phyloP scores from a whole-genome alignment of 1,140 invertebrate species.

The Glossosoma conforme region DNA sequence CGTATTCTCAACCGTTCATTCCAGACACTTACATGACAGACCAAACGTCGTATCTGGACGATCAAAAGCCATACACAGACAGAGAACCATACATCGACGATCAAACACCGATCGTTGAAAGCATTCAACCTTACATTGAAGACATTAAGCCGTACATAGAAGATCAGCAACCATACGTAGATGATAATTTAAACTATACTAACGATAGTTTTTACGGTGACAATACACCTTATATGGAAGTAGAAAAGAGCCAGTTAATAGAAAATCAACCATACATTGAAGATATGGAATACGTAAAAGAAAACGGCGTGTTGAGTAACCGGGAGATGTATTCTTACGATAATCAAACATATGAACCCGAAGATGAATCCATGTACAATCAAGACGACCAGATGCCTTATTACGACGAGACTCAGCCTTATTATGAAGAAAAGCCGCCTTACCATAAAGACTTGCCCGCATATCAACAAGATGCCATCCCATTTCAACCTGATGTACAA shows the following conservation, averaged over 20 bases:
- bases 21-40: slow-evolving; percentile 2
- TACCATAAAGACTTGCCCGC: slow-evolving; percentile 30
- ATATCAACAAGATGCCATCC: slow-evolving; percentile 30
- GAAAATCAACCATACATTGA: slow-evolving; percentile 22
- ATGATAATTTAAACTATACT: slow-evolving; percentile 10
- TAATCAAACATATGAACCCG: slow-evolving; percentile 14
- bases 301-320: slow-evolving; percentile 19
- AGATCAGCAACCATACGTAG: slow-evolving; percentile 14
- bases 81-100: slow-evolving; percentile 9
- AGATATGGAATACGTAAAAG: slow-evolving; percentile 13
- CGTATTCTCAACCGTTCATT: neutral
- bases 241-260: slow-evolving; percentile 10
- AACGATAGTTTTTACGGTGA: slow-evolving; percentile 29
- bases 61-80: slow-evolving; percentile 18
- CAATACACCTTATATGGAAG: slow-evolving; percentile 19
- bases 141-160: slow-evolving; percentile 23
- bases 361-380: slow-evolving; percentile 19
- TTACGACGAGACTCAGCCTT: slow-evolving; percentile 30
- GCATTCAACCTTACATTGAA: slow-evolving; percentile 17
- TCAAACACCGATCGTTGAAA: slow-evolving; percentile 6
- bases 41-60: slow-evolving; percentile 8
- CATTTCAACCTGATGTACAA: slow-evolving; percentile 28
- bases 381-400: slow-evolving; percentile 28
- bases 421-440: slow-evolving; percentile 31
- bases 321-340: slow-evolving; percentile 23